phyloP scores from a whole-genome alignment of 2,797 vertebrate species.

The Leptatherina wallacei region DNA sequence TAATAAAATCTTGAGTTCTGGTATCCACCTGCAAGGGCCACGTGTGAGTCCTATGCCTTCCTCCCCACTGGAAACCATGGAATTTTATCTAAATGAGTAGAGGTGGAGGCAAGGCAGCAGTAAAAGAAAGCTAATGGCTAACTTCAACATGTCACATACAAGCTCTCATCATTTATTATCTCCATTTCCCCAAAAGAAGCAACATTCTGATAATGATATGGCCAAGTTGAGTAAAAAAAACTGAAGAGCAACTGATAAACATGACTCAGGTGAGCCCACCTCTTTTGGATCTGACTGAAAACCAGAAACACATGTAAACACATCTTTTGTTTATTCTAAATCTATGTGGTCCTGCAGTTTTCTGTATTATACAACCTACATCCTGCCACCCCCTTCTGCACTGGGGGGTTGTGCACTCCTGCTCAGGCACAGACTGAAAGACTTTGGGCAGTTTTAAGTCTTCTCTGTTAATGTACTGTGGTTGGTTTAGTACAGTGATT shows the following conservation, averaged over 20 bases:
- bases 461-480: background rate
- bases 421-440: background rate
- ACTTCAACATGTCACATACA: background rate
- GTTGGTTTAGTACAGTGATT: no score
- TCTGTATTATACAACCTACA: background rate
- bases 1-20: no score
- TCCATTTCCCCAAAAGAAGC: background rate
- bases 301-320: no score
- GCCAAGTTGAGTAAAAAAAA: background rate
- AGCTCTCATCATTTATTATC: no score
- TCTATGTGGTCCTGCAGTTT: background rate
- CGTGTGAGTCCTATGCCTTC: no score
- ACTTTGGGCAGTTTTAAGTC: background rate
- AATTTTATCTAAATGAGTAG: no score
- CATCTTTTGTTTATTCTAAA: background rate
- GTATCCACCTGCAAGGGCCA: no score
- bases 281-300: no score
- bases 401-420: background rate
- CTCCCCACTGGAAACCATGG: no score
- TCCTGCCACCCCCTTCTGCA: background rate
- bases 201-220: background rate
- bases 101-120: no score
- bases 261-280: background rate
- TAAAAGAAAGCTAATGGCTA: background rate
- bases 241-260: background rate